Evolutionary conservation across 1,140 invertebrate species (phyloP), one percentile per base, ranked within the genome.

Genomic region (Stegodyphus dumicola): DNA sequence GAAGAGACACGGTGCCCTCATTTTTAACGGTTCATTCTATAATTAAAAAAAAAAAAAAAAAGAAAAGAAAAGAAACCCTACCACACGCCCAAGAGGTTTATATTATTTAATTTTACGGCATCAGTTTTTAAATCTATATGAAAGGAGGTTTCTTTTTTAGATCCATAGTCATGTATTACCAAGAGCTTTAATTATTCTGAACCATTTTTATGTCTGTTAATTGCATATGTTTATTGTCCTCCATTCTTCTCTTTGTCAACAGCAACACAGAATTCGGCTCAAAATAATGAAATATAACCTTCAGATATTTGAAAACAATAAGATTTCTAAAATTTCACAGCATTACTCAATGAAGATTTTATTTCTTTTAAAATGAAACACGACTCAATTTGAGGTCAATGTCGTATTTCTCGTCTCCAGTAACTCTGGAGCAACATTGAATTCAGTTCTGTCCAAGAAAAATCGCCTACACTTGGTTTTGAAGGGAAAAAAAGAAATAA

Each of bases 281-380:
- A 49, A 73, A 71, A 7, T n/a, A 73, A 73, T 51, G 49, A 73
- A 73, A 73, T 73, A 53, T 52, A 73, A 73, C 70, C 70, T 73
- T 73, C 70, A 73, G 53, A 73, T 7, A 6, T 52, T 9, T 51
- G 48, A 17, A 73, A 49, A 73, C 70, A 73, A 73, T 73, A 33
- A 33, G 70, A 53, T 52, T 73, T 73, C 15, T 17, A 52, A 18
- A 73, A 52, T 73, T 52, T 73, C 10, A 2, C 70, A 3, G 1
- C n/a, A 52, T 52, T 73, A 10, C 70, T 52, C 49, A 73, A 73
- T 69, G 18, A 17, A 17, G 18, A 33, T 18, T 69, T 48, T 69
- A 52, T 52, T 73, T 73, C 53, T 73, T 9, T 51, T 15, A 5
- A 49, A 51, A 52, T 73, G 15, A 73, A 17, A 52, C 6, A 18